A percentile compares a stretch with the other conserved stretches of the same genome.
Conservation (phyloP, 2,113 vertebrate genomes). For the Strix uralensis region DNA sequence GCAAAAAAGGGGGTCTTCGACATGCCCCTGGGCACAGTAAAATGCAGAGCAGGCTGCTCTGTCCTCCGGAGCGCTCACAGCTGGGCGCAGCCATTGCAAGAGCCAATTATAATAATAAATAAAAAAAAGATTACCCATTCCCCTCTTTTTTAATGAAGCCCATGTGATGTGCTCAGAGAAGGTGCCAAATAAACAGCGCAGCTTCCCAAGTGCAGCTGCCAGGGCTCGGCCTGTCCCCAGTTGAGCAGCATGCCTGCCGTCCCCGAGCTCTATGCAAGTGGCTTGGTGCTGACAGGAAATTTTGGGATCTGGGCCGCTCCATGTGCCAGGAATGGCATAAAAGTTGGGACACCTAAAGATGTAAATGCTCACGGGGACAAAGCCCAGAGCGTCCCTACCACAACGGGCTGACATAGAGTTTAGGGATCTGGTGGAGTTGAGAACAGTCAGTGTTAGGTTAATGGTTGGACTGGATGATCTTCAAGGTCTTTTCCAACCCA, state of each 20-base stretch:
- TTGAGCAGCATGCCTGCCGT: not conserved
- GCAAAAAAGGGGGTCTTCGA: not conserved
- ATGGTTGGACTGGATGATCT: too few species aligned
- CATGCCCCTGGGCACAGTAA: rapidly evolving
- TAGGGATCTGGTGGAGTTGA: too few species aligned
- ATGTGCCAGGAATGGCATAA: rapidly evolving
- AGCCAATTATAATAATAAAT: not conserved
- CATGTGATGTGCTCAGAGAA: not conserved
- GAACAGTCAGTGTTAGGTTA: too few species aligned
- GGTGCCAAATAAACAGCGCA: not conserved
- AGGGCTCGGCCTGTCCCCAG: not conserved
- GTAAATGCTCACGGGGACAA: rapidly evolving
- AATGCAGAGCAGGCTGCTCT: not conserved
- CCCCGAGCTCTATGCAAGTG: not conserved
- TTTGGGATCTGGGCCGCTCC: not conserved
- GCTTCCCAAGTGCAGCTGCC: not conserved
- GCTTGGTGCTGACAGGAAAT: not conserved
- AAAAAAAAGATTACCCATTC: not conserved
- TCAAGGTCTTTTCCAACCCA: too few species aligned
- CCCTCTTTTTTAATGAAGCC: not conserved
- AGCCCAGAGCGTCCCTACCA: not conserved
- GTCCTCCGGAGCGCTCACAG: rapidly evolving
- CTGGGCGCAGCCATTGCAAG: not conserved
- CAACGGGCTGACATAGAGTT: too few species aligned
- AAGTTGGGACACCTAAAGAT: not conserved